Evolutionary conservation across 2,113 vertebrate genomes (phyloP), one percentile per base, ranked within the genome.

Genomic region (Hydrochoerus hydrochaeris): DNA sequence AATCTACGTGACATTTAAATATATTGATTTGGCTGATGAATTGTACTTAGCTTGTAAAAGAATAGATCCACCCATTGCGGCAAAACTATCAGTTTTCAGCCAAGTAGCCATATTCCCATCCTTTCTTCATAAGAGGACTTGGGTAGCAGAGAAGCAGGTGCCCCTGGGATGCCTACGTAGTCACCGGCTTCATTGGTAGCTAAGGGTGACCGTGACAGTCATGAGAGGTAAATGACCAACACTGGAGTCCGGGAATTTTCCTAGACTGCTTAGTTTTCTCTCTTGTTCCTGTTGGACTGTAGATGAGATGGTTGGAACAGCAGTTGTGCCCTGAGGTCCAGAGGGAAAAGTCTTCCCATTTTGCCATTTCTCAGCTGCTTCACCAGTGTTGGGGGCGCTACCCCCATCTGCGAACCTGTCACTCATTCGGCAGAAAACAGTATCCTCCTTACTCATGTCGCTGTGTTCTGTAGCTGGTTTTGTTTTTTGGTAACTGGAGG

Each of bases 81-180:
- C 54, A 24, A 65, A 75, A 38, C 57, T 41, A 16, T 11, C 71
- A 17, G 3, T 24, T 89, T 20, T 57, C 28, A 20, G 7, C 28
- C 19, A n/a, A 41, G 22, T 41, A 26, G 20, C 28, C 44, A 30
- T 28, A 13, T 46, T 63, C 28, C 44, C 46, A 13, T 52, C 13
- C 24, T 75, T 35, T 54, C 89, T 83, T 19, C 67, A 22, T 54
- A 1, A 58, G 54, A 5, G 60, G 13, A 11, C 35, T 60, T 46
- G 19, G 75, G 32, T 22, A 9, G 0, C 10, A 38, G 60, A 54
- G 22, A n/a, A 28, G 44, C 3, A 3, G 10, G 10, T 13, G 17
- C 5, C 14, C 28, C 6, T 2, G 19, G 46, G 5, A 5, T 58
- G 67, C 17, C 35, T 10, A 2, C 13, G 0, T 14, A 0, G 7